Evolutionary conservation across 2,113 vertebrate species (phyloP), one percentile per base, ranked within the genome.

Genomic region (Aphyosemion australe): DNA sequence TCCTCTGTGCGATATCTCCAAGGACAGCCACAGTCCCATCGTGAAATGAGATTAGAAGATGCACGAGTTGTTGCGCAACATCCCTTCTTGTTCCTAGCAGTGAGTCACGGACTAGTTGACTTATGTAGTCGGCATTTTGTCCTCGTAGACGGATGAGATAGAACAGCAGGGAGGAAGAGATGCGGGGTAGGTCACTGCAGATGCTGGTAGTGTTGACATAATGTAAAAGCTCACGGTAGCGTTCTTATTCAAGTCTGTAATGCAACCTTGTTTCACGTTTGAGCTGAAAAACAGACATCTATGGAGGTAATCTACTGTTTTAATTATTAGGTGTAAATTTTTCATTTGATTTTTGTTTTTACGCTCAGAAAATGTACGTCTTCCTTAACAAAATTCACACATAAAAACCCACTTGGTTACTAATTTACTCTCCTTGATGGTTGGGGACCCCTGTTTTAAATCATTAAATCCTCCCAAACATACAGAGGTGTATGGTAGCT

Each of bases 31-130:
- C 48, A 16, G 61, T 79, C 58, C 73, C 62, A 45, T 21, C 18
- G 56, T 43, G 69, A 51, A 61, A 56, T 66, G 66, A 63, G 72
- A 68, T 65, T 59, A 48, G 41, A 69, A 74, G 82, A 62, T 67
- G 61, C 61, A 58, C 34, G 63, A 59, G 47, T 73, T 61, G 73
- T 84, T 86, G 75, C n/a, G 13, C 62, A 81, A 73, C 50, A 37
- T 67, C 45, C 34, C 50, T 66, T 76, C 57, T 52, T 62, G 52
- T 69, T 83, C 37, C 39, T 37, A 10, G 55, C 37, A 51, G 57
- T 81, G 76, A 85, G 49, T 76, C 79, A 81, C 20, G 0, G 16
- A 52, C 54, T 47, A 65, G 65, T 64, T 47, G 50, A 50, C 63
- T 20, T n/a, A 49, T 26, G 7, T 16, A 50, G 59, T 72, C 77